Evolutionary conservation across 92 coral and sea anemone species (phyloP), one percentile per base, ranked within the genome.

Genomic region (Diadumene lineata): DNA sequence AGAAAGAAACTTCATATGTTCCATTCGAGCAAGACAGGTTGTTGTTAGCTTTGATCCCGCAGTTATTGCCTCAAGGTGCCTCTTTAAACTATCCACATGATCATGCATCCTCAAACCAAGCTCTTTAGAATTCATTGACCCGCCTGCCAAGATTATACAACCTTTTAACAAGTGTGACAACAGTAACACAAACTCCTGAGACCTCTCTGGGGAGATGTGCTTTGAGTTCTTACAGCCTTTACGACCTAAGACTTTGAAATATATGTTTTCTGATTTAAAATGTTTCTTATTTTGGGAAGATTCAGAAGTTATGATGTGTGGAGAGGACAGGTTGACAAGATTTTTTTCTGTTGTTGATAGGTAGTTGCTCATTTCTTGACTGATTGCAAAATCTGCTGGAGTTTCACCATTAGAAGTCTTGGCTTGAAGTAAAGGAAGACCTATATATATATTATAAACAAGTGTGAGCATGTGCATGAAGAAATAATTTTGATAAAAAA

Each of bases 371-470:
- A 88, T 71, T 38, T 78, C 80, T 26, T 34, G 11, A 57, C 69
- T 72, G n/a, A 7, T 69, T 11, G 90, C 58, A 2, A 91, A 43
- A 17, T 91, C 86, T 19, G 79, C 25, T 32, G 93, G 93, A 66
- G 69, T 87, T 56, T 60, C 50, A 1, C 88, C 97, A 25, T 13
- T 57, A 16, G 72, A 51, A 23, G 86, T 91, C 78, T 88, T 85
- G 28, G 90, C 93, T 75, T 91, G 78, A 0, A 91, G 82, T 48
- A 91, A 46, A 16, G 82, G 83, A 21, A 81, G 60, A 32, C 97
- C 97, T 91, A 27, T n/a, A n/a, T n/a, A n/a, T n/a, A n/a, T n/a
- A n/a, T n/a, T n/a, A n/a, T n/a, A n/a, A n/a, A n/a, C n/a, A n/a
- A n/a, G n/a, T n/a, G n/a, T n/a, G n/a, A n/a, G n/a, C n/a, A n/a